A percentile compares a stretch with the other conserved stretches of the same genome.
Conservation (phyloP, 2,888 invertebrate genomes). For the Meta bourneti region DNA sequence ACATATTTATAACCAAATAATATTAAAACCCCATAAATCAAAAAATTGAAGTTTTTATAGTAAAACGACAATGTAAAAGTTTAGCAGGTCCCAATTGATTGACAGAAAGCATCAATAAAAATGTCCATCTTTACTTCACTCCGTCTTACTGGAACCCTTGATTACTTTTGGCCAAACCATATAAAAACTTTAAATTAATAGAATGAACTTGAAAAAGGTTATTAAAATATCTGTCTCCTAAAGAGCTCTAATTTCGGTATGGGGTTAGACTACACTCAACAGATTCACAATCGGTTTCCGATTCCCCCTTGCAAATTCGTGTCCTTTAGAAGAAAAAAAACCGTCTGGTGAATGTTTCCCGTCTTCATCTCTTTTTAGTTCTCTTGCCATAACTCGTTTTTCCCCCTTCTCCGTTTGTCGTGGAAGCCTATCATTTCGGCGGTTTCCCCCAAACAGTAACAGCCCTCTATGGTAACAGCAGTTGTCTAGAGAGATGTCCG, state of each 20-base stretch:
- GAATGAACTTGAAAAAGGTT: no score
- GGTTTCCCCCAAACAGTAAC: neutral
- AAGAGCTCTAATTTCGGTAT: neutral
- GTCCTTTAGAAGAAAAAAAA: neutral
- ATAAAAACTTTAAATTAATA: no score
- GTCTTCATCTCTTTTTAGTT: neutral
- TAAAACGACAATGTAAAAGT: no score
- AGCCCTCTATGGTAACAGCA: no score
- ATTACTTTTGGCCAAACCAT: no score
- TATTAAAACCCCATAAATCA: no score
- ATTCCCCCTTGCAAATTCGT: neutral
- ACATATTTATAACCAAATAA: no score
- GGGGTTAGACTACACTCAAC: neutral
- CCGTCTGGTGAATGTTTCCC: neutral
- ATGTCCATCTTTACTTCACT: no score
- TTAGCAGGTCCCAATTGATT: no score
- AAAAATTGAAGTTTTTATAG: no score
- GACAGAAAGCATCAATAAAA: no score
- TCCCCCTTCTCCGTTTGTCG: neutral
- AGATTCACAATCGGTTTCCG: neutral
- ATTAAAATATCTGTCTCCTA: neutral
- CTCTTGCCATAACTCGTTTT: constrained; percentile 23
- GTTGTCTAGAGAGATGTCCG: neutral
- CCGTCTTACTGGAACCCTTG: no score
- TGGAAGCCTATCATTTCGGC: neutral